phyloP scores from a whole-genome alignment of 30 jellyfish, hydroid and myxozoan genomes.

The Aurelia coerulea region DNA sequence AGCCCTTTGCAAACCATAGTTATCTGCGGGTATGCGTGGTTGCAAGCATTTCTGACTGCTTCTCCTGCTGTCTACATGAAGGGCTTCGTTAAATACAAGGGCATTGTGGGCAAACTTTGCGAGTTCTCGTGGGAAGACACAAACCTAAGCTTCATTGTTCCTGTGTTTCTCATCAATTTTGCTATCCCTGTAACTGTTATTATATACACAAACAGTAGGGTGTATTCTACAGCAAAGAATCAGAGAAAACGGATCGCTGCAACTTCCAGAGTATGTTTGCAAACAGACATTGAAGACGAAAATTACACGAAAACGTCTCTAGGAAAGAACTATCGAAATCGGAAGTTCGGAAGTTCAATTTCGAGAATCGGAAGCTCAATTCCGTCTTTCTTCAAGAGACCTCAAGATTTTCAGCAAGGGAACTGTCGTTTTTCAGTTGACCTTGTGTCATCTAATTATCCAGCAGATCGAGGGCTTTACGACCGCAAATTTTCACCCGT shows the following conservation, averaged over 20 bases:
- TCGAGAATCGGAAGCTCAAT: too few relatives aligned
- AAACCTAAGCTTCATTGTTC: slow-evolving; percentile 30
- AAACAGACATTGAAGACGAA: background rate
- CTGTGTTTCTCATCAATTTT: slow-evolving; percentile 23
- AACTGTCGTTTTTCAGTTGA: too few relatives aligned
- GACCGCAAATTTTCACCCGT: too few relatives aligned
- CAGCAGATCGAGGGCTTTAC: too few relatives aligned
- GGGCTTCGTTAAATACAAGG: slow-evolving; percentile 36
- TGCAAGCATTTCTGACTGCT: slow-evolving; percentile 25
- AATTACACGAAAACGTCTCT: too few relatives aligned
- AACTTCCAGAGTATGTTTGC: slow-evolving; percentile 9
- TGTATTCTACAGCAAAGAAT: slow-evolving; percentile 20
- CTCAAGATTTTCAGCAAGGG: too few relatives aligned
- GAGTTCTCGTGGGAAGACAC: slow-evolving; percentile 43
- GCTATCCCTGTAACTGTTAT: slow-evolving; percentile 16
- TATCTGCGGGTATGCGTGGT: slow-evolving; percentile 39
- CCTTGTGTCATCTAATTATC: too few relatives aligned
- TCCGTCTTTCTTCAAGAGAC: too few relatives aligned
- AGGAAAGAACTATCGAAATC: too few relatives aligned
- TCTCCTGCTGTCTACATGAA: slow-evolving; percentile 40
- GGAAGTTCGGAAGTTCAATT: too few relatives aligned
- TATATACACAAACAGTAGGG: slow-evolving; percentile 44
- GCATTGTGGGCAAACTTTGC: slow-evolving; percentile 27
- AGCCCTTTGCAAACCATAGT: background rate
- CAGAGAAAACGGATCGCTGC: slow-evolving; percentile 41